A percentile compares a stretch with the other conserved stretches of the same genome.
These are phyloP conservation scores for Lytechinus variegatus DNA, from an alignment of 35 echinoderm and acorn worm genomes.

Conservation along the genomic window DNA sequence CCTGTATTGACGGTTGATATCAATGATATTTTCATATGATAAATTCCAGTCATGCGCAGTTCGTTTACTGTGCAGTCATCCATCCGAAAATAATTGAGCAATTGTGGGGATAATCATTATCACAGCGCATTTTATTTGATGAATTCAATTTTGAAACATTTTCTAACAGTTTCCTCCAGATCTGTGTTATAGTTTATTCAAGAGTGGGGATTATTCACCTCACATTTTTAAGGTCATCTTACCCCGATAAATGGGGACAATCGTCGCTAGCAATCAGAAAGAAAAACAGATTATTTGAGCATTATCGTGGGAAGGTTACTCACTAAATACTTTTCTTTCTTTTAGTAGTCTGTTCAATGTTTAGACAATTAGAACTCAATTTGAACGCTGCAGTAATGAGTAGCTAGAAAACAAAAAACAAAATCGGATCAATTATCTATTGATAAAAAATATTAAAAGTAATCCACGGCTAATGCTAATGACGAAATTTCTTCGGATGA, in stretches of 20 bases:
- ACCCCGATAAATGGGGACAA: neutral
- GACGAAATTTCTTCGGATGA: no score
- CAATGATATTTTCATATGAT: neutral
- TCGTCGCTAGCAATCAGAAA: neutral
- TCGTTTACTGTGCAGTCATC: neutral
- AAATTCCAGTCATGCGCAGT: neutral
- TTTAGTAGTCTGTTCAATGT: neutral
- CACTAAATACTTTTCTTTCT: neutral
- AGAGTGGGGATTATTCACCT: neutral
- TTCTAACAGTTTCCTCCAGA: neutral
- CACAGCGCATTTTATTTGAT: neutral
- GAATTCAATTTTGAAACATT: neutral
- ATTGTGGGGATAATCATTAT: neutral
- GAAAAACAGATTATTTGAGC: neutral
- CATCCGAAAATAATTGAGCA: neutral
- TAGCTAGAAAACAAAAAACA: no score
- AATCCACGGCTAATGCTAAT: no score
- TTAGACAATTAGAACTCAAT: neutral
- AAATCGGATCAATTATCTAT: no score
- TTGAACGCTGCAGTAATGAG: neutral
- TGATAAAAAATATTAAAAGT: no score
- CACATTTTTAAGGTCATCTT: neutral
- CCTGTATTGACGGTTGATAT: no score
- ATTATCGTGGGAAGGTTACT: neutral
- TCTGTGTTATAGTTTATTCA: neutral